phyloP scores from a whole-genome alignment of 2,113 vertebrate genomes.

The Vulpes ferrilata region DNA sequence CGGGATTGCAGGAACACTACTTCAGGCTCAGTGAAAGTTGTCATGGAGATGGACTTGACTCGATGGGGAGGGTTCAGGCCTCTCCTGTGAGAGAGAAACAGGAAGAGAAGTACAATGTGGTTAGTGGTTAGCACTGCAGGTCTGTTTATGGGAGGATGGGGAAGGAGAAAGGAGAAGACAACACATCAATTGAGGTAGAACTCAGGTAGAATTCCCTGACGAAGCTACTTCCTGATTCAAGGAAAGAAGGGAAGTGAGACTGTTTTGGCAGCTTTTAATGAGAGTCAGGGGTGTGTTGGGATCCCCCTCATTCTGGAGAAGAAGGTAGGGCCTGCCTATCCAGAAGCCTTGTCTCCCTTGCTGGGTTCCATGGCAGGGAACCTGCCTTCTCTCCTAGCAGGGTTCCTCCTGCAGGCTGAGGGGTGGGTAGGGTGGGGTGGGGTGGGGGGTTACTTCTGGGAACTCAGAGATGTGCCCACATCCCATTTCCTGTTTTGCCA shows the following conservation, averaged over 20 bases:
- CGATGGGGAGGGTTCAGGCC: constrained; percentile 95
- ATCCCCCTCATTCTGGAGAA: neutral
- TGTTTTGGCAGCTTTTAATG: neutral
- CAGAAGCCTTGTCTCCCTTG: neutral
- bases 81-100: constrained; percentile 88
- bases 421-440: neutral
- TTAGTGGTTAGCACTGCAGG: neutral
- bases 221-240: constrained; percentile 15
- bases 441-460: neutral
- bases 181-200: neutral
- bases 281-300: neutral
- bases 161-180: neutral
- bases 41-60: constrained; percentile 97
- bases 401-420: neutral
- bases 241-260: neutral
- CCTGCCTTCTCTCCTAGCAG: no score
- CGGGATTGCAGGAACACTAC: constrained; percentile 95
- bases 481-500: constrained; percentile 13
- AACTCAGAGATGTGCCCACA: neutral
- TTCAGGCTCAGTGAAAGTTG: constrained; percentile 95
- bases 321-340: neutral
- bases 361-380: neutral
- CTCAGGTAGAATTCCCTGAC: neutral
- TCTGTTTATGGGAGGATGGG: neutral
- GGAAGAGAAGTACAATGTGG: neutral